Evolutionary conservation across 1,140 invertebrate genomes (phyloP).

Genomic region (Stegodyphus dumicola): DNA sequence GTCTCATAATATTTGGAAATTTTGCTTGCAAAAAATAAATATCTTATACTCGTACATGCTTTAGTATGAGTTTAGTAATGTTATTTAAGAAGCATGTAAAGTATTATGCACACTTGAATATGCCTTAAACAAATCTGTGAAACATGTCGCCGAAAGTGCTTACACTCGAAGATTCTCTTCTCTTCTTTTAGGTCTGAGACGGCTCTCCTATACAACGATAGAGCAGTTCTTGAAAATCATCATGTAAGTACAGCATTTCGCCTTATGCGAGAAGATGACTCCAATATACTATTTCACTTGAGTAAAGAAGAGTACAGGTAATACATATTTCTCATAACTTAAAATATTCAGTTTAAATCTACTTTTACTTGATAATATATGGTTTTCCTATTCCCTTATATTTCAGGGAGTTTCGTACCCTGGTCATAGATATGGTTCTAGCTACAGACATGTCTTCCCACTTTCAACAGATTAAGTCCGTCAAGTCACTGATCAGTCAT

Average conservation of each 20-base stretch:
- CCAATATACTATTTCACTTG: conserved; percentile 89
- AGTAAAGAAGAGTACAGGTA: conserved; percentile 89
- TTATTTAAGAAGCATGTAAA: too few species aligned
- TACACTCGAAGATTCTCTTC: too few species aligned
- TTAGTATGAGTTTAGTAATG: too few species aligned
- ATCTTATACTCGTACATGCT: too few species aligned
- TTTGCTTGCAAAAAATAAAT: too few species aligned
- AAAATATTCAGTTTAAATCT: background rate
- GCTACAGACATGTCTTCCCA: conserved; percentile 96
- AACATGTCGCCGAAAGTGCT: too few species aligned
- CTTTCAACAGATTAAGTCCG: conserved; percentile 97
- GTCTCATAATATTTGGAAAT: too few species aligned
- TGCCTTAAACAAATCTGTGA: too few species aligned
- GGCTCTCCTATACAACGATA: conserved; percentile 92
- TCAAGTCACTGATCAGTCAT: conserved; percentile 86
- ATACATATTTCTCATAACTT: conserved; percentile 15
- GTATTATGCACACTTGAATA: too few species aligned
- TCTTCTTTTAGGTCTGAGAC: conserved; percentile 77
- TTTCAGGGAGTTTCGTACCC: conserved; percentile 84
- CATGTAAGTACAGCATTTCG: conserved; percentile 93
- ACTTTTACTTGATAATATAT: background rate
- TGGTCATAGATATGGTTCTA: conserved; percentile 97
- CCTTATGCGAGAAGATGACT: conserved; percentile 86
- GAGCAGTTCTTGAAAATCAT: conserved; percentile 94
- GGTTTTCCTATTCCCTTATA: background rate